Evolutionary conservation across 2,888 invertebrate species (phyloP).

Genomic region (Bombylius discolor): DNA sequence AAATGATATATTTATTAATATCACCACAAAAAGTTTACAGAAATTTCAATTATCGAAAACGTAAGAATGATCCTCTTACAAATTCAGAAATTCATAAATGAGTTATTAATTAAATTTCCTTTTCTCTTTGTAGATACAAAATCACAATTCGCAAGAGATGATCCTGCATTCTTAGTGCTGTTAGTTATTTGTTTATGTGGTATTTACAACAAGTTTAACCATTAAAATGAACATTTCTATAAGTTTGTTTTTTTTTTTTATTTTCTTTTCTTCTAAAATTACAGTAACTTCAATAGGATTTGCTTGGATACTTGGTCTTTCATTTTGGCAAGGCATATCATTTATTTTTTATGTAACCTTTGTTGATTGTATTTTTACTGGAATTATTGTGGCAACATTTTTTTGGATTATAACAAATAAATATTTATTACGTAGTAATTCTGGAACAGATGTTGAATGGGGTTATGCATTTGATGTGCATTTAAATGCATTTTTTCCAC

Average conservation of each 20-base stretch:
- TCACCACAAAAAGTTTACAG: conserved; percentile 94
- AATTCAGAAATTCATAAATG: background rate
- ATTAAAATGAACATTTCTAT: background rate
- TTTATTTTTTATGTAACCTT: conserved; percentile 86
- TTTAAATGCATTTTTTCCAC: conserved; percentile 97
- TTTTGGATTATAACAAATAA: conserved; percentile 61
- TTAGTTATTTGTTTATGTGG: conserved; percentile 71
- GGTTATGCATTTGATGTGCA: conserved; percentile 98
- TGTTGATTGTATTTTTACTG: conserved; percentile 86
- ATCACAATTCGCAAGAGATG: conserved; percentile 96
- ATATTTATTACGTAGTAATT: conserved; percentile 28
- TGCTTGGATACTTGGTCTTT: conserved; percentile 61
- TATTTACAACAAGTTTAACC: conserved; percentile 26
- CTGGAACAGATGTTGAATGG: conserved; percentile 69
- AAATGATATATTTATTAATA: conserved; percentile 90
- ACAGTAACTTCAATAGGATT: conserved; percentile 83
- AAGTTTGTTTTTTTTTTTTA: background rate
- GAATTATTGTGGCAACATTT: conserved; percentile 71
- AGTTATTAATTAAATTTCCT: background rate
- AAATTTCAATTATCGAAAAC: conserved; percentile 95
- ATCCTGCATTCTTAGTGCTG: conserved; percentile 93
- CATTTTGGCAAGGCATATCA: conserved; percentile 54
- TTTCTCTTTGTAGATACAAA: conserved; percentile 68
- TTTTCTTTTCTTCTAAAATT: conserved; percentile 23
- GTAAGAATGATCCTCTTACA: conserved; percentile 37